Percentiles rank a stretch among this genome's conserved stretches.
Evolutionary conservation across 1,140 invertebrate species (phyloP).

Genomic region (Megathymus violae): DNA sequence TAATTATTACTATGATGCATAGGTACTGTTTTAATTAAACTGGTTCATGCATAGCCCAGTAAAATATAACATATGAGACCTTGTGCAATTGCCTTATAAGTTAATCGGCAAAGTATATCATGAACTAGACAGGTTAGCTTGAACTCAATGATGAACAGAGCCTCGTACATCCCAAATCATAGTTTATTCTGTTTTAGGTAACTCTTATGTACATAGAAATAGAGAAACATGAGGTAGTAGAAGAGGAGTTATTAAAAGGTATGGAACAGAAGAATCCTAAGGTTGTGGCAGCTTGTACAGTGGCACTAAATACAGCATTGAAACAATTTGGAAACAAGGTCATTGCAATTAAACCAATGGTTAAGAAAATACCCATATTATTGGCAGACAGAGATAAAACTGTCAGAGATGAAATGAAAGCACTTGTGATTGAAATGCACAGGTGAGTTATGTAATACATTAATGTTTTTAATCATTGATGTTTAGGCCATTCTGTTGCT

Average conservation of each 20-base stretch:
- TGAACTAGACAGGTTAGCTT: too few species aligned
- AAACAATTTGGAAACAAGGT: slow-evolving; percentile 97
- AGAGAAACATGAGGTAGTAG: slow-evolving; percentile 95
- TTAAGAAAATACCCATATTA: slow-evolving; percentile 93
- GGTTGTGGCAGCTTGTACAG: slow-evolving; percentile 94
- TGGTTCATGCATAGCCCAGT: too few species aligned
- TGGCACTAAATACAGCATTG: slow-evolving; percentile 89
- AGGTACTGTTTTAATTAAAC: too few species aligned
- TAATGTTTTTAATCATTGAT: slow-evolving; percentile 2
- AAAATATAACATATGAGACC: too few species aligned
- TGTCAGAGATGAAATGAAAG: slow-evolving; percentile 96
- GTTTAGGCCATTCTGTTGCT: too few species aligned
- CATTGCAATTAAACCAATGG: slow-evolving; percentile 93
- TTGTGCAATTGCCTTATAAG: too few species aligned
- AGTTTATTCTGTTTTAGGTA: slow-evolving; percentile 86
- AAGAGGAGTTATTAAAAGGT: slow-evolving; percentile 96
- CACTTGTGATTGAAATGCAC: slow-evolving; percentile 95
- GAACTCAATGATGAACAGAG: too few species aligned
- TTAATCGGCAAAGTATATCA: too few species aligned
- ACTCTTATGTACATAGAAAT: slow-evolving; percentile 97
- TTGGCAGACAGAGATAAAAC: slow-evolving; percentile 96
- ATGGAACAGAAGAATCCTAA: slow-evolving; percentile 98
- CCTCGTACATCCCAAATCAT: too few species aligned
- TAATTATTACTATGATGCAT: too few species aligned
- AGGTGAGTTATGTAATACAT: slow-evolving; percentile 75